phyloP scores from a whole-genome alignment of 2,888 invertebrate species.

The Xestobium rufovillosum region DNA sequence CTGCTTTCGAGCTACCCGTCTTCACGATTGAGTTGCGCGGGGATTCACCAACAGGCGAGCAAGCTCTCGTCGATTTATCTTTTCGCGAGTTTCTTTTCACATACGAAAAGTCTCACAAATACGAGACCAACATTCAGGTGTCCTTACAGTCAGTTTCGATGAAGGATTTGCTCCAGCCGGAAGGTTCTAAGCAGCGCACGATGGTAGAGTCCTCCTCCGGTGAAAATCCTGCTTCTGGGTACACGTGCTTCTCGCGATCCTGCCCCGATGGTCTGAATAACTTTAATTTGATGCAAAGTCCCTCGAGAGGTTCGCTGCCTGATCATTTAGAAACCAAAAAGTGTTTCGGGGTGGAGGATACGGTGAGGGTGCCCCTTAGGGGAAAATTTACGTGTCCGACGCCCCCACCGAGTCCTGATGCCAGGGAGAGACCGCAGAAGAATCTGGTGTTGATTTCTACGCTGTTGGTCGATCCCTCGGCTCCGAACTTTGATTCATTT shows the following conservation, averaged over 20 bases:
- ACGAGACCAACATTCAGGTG: conserved; percentile 69
- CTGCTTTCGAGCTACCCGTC: conserved; percentile 65
- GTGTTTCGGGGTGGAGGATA: conserved; percentile 39
- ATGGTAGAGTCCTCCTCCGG: conserved; percentile 62
- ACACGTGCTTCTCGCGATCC: conserved; percentile 64
- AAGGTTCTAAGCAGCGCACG: conserved; percentile 71
- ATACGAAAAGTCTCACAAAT: conserved; percentile 59
- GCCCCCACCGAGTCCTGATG: conserved; percentile 58
- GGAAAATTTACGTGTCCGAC: conserved; percentile 8
- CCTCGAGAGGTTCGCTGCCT: conserved; percentile 49
- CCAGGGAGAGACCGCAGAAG: conserved; percentile 45
- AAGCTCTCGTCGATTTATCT: conserved; percentile 76
- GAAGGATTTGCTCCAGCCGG: conserved; percentile 79
- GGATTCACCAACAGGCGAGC: conserved; percentile 59
- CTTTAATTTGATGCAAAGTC: conserved; percentile 27
- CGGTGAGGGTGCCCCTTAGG: conserved; percentile 22
- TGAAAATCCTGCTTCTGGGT: conserved; percentile 37
- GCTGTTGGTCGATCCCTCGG: conserved; percentile 57
- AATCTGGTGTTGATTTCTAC: conserved; percentile 69
- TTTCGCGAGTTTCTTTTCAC: conserved; percentile 75
- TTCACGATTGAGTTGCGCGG: conserved; percentile 71
- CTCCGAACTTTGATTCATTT: conserved; percentile 56
- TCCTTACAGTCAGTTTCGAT: conserved; percentile 78
- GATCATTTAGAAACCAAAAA: conserved; percentile 50
- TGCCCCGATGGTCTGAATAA: conserved; percentile 64